phyloP scores from a whole-genome alignment of 2,888 invertebrate genomes.

The Byasa hedistus region DNA sequence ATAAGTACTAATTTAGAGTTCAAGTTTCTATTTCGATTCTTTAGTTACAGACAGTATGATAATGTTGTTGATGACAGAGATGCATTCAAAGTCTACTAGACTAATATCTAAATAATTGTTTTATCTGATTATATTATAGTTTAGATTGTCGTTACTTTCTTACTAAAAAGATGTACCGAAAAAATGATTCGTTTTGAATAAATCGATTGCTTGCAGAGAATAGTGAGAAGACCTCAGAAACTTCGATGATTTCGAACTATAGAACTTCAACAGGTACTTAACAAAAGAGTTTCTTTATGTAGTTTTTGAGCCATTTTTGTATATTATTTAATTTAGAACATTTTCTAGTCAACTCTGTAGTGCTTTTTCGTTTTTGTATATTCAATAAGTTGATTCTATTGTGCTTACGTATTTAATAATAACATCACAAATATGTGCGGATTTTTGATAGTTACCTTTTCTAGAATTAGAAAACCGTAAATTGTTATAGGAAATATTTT shows the following conservation, averaged over 20 bases:
- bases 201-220: not conserved
- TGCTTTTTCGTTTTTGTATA: too few species aligned
- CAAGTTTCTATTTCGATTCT: too few species aligned
- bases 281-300: not conserved
- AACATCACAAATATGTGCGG: too few species aligned
- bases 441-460: too few species aligned
- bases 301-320: not conserved
- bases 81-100: too few species aligned
- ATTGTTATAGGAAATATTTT: too few species aligned
- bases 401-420: too few species aligned
- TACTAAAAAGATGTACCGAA: not conserved
- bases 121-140: not conserved
- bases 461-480: too few species aligned
- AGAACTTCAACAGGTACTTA: not conserved
- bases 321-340: not conserved
- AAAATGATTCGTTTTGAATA: not conserved
- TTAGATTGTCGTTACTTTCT: not conserved
- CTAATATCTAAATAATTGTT: not conserved
- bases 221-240: not conserved
- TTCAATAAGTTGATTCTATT: too few species aligned
- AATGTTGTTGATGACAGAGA: too few species aligned
- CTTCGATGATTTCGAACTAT: not conserved
- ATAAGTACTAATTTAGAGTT: too few species aligned
- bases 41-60: too few species aligned
- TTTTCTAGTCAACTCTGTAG: not conserved